These are phyloP conservation scores for Sitobion miscanthi DNA, from an alignment of 1,140 invertebrate species.

Conservation along the genomic window DNA sequence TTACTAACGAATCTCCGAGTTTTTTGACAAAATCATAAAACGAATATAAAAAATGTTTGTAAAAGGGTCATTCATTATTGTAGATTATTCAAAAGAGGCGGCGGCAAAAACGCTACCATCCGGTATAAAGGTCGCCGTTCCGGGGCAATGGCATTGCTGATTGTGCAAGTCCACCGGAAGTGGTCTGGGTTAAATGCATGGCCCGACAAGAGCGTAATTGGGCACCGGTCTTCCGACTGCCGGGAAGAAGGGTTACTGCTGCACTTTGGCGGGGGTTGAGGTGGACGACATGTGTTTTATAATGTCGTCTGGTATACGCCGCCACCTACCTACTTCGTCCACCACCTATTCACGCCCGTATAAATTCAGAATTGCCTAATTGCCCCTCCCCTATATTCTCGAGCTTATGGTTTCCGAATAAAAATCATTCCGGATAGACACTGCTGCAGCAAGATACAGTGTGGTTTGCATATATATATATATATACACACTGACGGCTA, in stretches of 20 bases:
- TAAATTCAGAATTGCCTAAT: neutral
- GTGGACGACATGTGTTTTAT: slow-evolving; percentile 37
- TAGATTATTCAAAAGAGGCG: neutral
- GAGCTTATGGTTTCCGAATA: slow-evolving; percentile 19
- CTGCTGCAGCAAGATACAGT: neutral
- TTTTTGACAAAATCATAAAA: neutral
- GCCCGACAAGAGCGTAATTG: slow-evolving; percentile 34
- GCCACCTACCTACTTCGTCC: neutral
- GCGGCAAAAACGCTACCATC: neutral
- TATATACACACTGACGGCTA: neutral
- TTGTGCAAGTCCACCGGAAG: slow-evolving; percentile 32
- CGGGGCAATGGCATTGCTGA: neutral
- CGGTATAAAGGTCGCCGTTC: neutral
- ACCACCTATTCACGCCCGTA: neutral
- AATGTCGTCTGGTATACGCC: slow-evolving; percentile 3
- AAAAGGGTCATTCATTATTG: slow-evolving; percentile 1
- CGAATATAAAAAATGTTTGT: slow-evolving; percentile 14
- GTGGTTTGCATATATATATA: neutral
- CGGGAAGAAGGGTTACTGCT: neutral
- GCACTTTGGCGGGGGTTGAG: neutral
- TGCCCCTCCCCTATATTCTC: neutral
- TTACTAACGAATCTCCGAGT: neutral
- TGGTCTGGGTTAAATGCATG: neutral
- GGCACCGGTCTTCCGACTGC: slow-evolving; percentile 9
- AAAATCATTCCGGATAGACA: neutral